Evolutionary conservation across 2,888 invertebrate genomes (phyloP).

Genomic region (Lampropteryx suffumata): DNA sequence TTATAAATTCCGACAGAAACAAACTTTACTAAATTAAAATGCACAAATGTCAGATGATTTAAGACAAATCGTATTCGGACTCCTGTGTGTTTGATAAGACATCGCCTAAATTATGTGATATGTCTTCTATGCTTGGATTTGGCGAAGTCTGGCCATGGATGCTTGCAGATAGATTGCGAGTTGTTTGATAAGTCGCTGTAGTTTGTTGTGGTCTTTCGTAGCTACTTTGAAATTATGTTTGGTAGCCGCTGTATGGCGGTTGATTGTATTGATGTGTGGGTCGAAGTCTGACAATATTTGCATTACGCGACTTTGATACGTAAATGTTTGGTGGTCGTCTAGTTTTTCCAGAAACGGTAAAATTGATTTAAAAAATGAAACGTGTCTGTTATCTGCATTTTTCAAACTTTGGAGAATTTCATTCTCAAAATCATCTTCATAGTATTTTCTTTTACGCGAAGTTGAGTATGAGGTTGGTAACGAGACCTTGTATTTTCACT

Average conservation of each 20-base stretch:
- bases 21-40: too few relatives aligned
- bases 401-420: too few relatives aligned
- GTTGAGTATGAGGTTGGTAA: too few relatives aligned
- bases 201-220: not conserved
- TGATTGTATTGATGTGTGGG: slow-evolving; percentile 6
- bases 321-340: too few relatives aligned
- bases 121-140: slow-evolving; percentile 5
- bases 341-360: not conserved
- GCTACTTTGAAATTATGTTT: not conserved
- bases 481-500: too few relatives aligned
- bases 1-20: too few relatives aligned
- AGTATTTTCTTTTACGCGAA: too few relatives aligned
- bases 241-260: not conserved
- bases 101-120: not conserved
- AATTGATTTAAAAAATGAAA: not conserved
- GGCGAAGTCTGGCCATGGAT: not conserved
- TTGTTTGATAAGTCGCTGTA: too few relatives aligned
- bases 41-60: not conserved
- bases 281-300: too few relatives aligned
- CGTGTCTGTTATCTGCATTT: too few relatives aligned
- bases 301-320: too few relatives aligned
- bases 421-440: too few relatives aligned
- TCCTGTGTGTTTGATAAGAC: not conserved
- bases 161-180: not conserved
- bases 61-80: not conserved